phyloP scores from a whole-genome alignment of 2,113 vertebrate species.

The Pseudolaguvia tuberculata region DNA sequence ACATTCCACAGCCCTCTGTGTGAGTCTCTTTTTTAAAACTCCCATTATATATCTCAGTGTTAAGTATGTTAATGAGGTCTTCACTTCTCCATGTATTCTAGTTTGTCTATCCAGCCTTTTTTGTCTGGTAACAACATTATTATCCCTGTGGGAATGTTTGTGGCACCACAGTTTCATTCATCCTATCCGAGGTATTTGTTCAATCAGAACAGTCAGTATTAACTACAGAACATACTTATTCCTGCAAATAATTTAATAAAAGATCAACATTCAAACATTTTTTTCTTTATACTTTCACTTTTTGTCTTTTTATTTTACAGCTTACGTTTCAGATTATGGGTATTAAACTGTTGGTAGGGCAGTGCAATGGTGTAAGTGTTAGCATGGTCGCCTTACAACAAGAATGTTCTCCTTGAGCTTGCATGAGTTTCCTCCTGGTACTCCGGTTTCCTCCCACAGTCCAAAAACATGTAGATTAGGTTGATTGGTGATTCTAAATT shows the following conservation, averaged over 20 bases:
- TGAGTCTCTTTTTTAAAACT: constrained; percentile 41
- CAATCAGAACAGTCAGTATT: neutral
- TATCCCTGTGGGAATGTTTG: constrained; percentile 70
- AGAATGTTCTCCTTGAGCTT: too few relatives aligned
- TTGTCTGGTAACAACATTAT: constrained; percentile 58
- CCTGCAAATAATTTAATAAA: neutral
- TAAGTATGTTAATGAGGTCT: constrained; percentile 8
- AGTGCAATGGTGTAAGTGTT: too few relatives aligned
- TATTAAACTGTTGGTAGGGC: too few relatives aligned
- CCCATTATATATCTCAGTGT: neutral
- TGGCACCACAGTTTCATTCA: constrained; percentile 65
- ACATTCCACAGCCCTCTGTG: constrained; percentile 50
- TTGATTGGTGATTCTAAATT: too few relatives aligned
- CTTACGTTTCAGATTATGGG: too few relatives aligned
- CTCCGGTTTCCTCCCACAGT: too few relatives aligned
- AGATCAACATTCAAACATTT: neutral
- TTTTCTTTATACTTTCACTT: too few relatives aligned
- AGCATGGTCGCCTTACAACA: too few relatives aligned
- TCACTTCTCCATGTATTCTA: constrained; percentile 33
- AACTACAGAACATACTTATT: neutral
- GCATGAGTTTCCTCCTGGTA: too few relatives aligned
- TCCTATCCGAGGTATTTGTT: constrained; percentile 66
- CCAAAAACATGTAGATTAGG: too few relatives aligned
- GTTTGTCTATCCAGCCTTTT: constrained; percentile 60
- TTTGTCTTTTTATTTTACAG: too few relatives aligned